Conservation (phyloP, 2,797 vertebrate genomes). For the Betta splendens region DNA sequence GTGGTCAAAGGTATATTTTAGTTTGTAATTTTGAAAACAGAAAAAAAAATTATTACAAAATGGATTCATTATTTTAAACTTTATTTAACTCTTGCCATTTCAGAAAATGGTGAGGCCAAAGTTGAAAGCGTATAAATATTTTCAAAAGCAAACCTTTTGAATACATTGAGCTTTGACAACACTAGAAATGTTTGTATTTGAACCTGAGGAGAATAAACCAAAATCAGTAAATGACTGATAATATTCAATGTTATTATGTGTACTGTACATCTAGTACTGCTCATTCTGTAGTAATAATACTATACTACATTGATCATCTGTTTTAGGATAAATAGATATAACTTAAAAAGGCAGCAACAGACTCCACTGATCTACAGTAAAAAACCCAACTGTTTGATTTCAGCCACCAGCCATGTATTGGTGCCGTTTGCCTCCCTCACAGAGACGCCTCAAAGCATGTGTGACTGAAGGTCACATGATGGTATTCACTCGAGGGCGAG, state of each 20-base stretch:
- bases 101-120: background rate
- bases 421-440: background rate
- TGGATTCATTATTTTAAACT: background rate
- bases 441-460: conserved; percentile 1
- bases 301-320: no score
- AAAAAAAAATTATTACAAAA: no score
- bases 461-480: background rate
- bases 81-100: background rate
- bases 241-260: background rate
- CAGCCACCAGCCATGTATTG: background rate
- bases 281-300: no score
- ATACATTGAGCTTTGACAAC: background rate
- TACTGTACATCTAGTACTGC: background rate
- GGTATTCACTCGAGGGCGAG: conserved; percentile 6
- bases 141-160: background rate
- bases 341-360: no score
- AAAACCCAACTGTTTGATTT: background rate
- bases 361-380: no score
- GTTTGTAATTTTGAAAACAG: no score
- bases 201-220: background rate
- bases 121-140: background rate
- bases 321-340: background rate
- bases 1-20: no score
- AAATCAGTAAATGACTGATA: background rate
- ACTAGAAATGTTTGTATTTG: background rate